Evolutionary conservation across 2,888 invertebrate species (phyloP), one percentile per base, ranked within the genome.

Genomic region (Meiosimyza decipiens): DNA sequence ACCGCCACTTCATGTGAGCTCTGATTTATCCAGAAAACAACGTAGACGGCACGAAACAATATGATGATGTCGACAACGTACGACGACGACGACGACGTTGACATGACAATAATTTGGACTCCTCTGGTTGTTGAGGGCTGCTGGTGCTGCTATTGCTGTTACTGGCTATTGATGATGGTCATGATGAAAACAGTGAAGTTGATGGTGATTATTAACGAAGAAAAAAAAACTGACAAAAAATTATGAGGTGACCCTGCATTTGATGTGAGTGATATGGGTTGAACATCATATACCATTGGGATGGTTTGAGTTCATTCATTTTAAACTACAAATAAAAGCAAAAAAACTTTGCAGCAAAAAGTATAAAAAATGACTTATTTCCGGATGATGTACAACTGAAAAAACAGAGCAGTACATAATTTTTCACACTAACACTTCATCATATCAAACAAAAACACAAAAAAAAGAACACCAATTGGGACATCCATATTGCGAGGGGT

Each of bases 311-410:
- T 40, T 40, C 40, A 40, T 9, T 40, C 40, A 9, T 40, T 40
- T 40, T 9, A 6, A 40, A 40, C 40, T 7, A 40, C 40, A 40
- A 40, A 40, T 22, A 22, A 40, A 40, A 40, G 1, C 2, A 3
- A 7, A 13, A 64, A 54, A 57, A 64, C 18, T 28, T 40, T 54
- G 1, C 60, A 71, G 62, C 13, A 62, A 55, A 52, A 71, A 75
- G 57, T 67, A 71, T 72, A 52, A 75, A 75, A 71, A 73, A 73
- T 73, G 70, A 75, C 71, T 71, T 69, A 73, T 73, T 75, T 75
- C 74, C 74, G 74, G 68, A 71, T 73, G 68, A 62, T 51, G 51
- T 22, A 40, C 16, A 40, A 40, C 40, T 40, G 40, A 40, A 40
- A 40, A 40, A 40, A 40, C 40, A 40, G 40, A 1, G 40, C 40